Conservation (phyloP, 2,113 vertebrate genomes). For the Gnathonemus echidnorhynchus region DNA sequence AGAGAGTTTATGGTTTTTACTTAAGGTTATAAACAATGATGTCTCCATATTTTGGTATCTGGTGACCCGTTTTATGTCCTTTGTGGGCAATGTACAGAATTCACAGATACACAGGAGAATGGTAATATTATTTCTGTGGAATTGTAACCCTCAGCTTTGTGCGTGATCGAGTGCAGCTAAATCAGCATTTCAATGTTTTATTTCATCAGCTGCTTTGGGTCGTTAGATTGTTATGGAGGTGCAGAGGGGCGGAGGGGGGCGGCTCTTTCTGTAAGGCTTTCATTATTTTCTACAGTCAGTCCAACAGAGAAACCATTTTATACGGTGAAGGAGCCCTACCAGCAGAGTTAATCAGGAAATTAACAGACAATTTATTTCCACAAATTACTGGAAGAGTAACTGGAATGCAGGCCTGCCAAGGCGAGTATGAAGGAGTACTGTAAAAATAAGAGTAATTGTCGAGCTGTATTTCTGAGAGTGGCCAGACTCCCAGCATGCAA, state of each 20-base stretch:
- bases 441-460: background rate
- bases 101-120: background rate
- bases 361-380: background rate
- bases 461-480: background rate
- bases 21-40: background rate
- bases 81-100: background rate
- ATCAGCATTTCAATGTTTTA: background rate
- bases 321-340: background rate
- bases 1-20: background rate
- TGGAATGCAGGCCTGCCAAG: background rate
- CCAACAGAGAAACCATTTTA: background rate
- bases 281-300: background rate
- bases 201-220: background rate
- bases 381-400: background rate
- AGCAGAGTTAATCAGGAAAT: background rate
- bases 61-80: background rate
- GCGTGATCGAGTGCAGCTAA: background rate
- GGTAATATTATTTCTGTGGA: background rate
- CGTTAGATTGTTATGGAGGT: background rate
- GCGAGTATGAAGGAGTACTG: background rate
- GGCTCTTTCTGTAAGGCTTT: background rate
- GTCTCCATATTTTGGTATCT: background rate
- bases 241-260: background rate
- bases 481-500: background rate
- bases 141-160: background rate